phyloP scores from a whole-genome alignment of 1,140 invertebrate species.

The Nasonia longicornis region DNA sequence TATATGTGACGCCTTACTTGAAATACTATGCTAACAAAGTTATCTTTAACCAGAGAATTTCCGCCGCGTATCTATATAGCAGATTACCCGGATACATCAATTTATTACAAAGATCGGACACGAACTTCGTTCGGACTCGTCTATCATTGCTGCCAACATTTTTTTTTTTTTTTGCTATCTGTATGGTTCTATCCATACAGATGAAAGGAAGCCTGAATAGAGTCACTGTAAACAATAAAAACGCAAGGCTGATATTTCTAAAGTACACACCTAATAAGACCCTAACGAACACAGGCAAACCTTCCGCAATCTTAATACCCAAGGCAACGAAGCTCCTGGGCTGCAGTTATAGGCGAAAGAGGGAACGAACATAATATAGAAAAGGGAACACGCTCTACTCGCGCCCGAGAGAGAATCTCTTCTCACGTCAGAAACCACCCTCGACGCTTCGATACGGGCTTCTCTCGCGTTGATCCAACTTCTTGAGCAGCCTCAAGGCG shows the following conservation, averaged over 20 bases:
- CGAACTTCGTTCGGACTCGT: too few species aligned
- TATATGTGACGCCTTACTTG: too few species aligned
- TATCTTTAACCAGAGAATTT: too few species aligned
- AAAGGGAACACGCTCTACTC: not conserved
- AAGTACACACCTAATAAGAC: not conserved
- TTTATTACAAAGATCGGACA: too few species aligned
- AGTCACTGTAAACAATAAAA: not conserved
- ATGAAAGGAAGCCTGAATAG: too few species aligned
- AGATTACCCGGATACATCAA: too few species aligned
- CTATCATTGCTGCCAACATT: too few species aligned
- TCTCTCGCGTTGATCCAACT: slow-evolving; percentile 42
- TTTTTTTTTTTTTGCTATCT: too few species aligned
- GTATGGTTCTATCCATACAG: too few species aligned
- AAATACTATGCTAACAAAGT: too few species aligned
- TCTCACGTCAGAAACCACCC: slow-evolving; percentile 2
- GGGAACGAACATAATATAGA: not conserved
- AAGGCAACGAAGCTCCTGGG: not conserved
- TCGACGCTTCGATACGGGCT: not conserved
- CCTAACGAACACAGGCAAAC: not conserved
- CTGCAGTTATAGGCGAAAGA: not conserved
- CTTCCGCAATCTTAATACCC: not conserved
- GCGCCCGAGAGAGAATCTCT: not conserved
- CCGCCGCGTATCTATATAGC: too few species aligned
- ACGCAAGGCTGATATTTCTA: not conserved
- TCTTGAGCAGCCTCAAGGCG: slow-evolving; percentile 51